phyloP scores from a whole-genome alignment of 1,140 invertebrate species.

The Sinonovacula constricta region DNA sequence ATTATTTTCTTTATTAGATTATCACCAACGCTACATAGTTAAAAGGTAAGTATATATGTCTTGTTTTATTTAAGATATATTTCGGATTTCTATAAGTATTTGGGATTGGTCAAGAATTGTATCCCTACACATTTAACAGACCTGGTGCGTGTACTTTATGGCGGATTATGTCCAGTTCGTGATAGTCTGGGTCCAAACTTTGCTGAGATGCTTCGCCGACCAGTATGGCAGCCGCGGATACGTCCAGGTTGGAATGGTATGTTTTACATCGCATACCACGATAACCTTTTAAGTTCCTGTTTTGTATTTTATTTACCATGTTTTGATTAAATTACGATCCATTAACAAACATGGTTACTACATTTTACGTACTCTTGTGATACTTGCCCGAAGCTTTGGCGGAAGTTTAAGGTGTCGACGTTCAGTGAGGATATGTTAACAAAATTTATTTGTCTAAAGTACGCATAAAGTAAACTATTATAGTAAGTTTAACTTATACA shows the following conservation, averaged over 20 bases:
- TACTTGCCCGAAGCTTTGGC: no score
- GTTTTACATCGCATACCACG: no score
- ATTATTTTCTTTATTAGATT: not conserved
- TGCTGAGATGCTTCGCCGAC: constrained; percentile 32
- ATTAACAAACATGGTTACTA: no score
- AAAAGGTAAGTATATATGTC: not conserved
- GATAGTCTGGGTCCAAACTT: not conserved
- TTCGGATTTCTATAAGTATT: not conserved
- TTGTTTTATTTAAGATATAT: not conserved
- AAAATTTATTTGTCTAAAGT: no score
- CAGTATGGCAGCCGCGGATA: constrained; percentile 20
- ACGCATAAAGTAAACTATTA: no score
- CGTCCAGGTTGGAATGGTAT: not conserved
- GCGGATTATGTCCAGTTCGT: constrained; percentile 6
- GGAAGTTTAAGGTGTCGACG: no score
- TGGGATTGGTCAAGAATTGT: not conserved
- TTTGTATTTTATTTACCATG: no score
- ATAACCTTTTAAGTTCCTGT: no score
- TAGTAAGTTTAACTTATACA: no score
- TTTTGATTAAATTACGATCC: no score
- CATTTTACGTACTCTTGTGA: no score
- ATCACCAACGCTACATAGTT: not conserved
- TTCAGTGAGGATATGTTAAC: no score
- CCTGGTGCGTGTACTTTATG: constrained; percentile 14
- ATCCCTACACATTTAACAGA: not conserved